phyloP scores from a whole-genome alignment of 1,140 invertebrate species.

The Drosophila paulistorum region DNA sequence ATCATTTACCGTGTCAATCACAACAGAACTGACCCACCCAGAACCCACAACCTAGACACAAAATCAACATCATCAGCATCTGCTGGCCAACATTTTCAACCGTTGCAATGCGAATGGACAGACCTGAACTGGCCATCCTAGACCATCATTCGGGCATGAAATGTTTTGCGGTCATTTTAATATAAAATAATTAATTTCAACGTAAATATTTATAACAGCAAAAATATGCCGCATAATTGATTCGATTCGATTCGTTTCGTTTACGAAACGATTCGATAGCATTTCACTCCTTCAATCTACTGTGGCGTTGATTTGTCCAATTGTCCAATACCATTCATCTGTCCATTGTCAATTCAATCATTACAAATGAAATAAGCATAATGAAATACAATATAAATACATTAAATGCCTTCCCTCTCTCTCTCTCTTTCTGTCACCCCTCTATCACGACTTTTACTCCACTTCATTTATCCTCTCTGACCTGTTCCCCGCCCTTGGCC shows the following conservation, averaged over 20 bases:
- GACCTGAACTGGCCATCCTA: constrained; percentile 23
- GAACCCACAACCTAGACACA: constrained; percentile 33
- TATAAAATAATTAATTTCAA: constrained; percentile 81
- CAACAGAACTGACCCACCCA: constrained; percentile 31
- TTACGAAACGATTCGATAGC: background rate
- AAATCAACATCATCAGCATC: constrained; percentile 24
- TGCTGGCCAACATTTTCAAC: too few species aligned
- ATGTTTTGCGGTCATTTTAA: constrained; percentile 82
- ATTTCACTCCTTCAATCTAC: constrained; percentile 15
- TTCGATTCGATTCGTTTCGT: constrained; percentile 36
- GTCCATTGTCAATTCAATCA: constrained; percentile 70
- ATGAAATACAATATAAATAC: constrained; percentile 78
- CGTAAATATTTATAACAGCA: constrained; percentile 79
- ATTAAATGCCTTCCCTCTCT: constrained; percentile 61
- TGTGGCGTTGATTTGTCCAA: constrained; percentile 48
- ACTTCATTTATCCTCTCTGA: background rate
- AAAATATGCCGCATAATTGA: constrained; percentile 80
- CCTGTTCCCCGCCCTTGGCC: background rate
- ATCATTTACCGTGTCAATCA: constrained; percentile 81
- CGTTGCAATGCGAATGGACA: too few species aligned
- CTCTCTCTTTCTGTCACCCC: too few species aligned
- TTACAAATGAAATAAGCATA: constrained; percentile 75
- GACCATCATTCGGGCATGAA: constrained; percentile 64
- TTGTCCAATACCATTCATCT: constrained; percentile 18
- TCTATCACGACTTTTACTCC: background rate